These are phyloP conservation scores for Enhydra lutris DNA, from an alignment of 2,113 vertebrate genomes.

Conservation along the genomic window DNA sequence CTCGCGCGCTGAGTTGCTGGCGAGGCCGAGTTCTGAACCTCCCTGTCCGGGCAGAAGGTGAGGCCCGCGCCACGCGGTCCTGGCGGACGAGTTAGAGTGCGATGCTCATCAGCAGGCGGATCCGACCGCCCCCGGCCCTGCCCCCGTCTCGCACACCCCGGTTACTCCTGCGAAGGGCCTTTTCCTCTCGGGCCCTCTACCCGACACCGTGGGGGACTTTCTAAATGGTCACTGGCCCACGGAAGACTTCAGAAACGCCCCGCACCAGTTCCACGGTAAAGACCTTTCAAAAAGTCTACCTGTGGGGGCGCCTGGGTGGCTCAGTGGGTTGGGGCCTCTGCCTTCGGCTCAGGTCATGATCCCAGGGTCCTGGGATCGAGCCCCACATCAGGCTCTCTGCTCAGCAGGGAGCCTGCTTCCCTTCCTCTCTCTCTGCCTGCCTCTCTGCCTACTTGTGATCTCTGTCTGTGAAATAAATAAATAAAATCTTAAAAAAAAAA, in stretches of 20 bases:
- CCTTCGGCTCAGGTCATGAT: too few species aligned
- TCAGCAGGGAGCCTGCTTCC: too few species aligned
- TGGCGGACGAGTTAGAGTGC: not conserved
- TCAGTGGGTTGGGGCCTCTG: too few species aligned
- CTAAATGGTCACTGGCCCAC: not conserved
- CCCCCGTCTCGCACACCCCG: accelerated
- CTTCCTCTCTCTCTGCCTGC: too few species aligned
- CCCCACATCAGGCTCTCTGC: too few species aligned
- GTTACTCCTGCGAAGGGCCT: not conserved
- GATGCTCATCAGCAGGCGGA: not conserved
- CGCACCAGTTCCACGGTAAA: not conserved
- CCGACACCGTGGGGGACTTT: not conserved
- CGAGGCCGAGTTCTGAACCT: accelerated
- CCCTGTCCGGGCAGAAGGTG: not conserved
- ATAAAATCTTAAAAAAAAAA: too few species aligned
- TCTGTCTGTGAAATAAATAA: too few species aligned
- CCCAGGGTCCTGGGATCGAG: too few species aligned
- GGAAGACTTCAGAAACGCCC: not conserved
- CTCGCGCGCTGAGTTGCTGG: accelerated
- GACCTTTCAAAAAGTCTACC: not conserved
- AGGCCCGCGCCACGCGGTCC: not conserved
- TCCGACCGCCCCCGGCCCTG: accelerated
- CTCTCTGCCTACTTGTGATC: too few species aligned
- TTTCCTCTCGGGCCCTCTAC: not conserved
- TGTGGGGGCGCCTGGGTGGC: too few species aligned